These are phyloP conservation scores for Deladenus siricidicola DNA, from an alignment of 2,888 invertebrate species.

Conservation along the genomic window DNA sequence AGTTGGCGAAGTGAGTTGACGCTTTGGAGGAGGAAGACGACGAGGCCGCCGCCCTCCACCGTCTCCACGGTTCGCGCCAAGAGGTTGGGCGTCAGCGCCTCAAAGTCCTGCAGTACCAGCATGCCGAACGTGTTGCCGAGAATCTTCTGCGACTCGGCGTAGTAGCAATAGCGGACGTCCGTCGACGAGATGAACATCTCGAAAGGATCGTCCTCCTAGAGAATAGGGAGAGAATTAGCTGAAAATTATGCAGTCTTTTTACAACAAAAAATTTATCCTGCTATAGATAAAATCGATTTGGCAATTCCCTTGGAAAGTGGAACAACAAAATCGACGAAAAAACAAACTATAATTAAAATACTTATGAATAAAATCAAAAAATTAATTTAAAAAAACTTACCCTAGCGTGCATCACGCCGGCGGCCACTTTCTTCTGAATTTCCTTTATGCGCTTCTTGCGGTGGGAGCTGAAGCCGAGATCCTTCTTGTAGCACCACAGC, in stretches of 20 bases:
- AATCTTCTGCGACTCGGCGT: conserved; percentile 92
- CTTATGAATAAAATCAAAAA: too few relatives aligned
- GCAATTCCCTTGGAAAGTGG: too few relatives aligned
- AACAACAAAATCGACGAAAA: too few relatives aligned
- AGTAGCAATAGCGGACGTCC: conserved; percentile 91
- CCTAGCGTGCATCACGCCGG: conserved; percentile 56
- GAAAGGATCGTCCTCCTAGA: conserved; percentile 90
- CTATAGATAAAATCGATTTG: too few relatives aligned
- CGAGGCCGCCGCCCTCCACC: conserved; percentile 86
- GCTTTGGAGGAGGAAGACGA: conserved; percentile 73
- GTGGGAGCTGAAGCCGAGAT: conserved; percentile 77
- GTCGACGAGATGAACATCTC: conserved; percentile 91
- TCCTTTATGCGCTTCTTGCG: conserved; percentile 83
- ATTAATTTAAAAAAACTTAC: conserved; percentile 19
- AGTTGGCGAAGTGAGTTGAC: conserved; percentile 82
- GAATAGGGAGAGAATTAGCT: conserved; percentile 44
- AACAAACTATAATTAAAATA: too few relatives aligned
- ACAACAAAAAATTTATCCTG: too few relatives aligned
- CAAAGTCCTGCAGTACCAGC: conserved; percentile 92
- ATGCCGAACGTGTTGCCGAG: conserved; percentile 93
- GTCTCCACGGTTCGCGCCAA: conserved; percentile 94
- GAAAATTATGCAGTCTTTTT: too few relatives aligned
- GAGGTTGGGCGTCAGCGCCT: conserved; percentile 91
- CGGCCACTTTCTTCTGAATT: conserved; percentile 72
- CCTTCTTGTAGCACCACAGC: conserved; percentile 96